Evolutionary conservation across 2,888 invertebrate genomes (phyloP).

Genomic region (Malthinus flaveolus): DNA sequence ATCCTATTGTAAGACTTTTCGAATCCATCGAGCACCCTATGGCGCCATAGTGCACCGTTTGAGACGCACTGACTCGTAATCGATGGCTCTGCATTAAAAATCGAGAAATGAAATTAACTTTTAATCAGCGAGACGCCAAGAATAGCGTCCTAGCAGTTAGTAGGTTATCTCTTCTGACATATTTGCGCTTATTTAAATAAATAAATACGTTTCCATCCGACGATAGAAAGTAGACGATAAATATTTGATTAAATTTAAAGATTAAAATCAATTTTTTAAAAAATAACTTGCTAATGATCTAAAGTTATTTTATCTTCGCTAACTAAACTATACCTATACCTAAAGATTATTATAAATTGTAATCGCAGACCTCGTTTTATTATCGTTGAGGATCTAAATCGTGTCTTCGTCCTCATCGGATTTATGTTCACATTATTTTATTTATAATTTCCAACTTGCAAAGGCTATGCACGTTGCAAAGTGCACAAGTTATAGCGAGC

Average conservation of each 20-base stretch:
- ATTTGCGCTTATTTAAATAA: constrained; percentile 14
- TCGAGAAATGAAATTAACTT: too few species aligned
- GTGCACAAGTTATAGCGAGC: too few species aligned
- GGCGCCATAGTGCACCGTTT: too few species aligned
- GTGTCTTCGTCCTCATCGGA: constrained; percentile 1
- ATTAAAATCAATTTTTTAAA: neutral
- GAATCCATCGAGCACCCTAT: too few species aligned
- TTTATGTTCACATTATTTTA: constrained; percentile 2
- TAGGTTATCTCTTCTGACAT: constrained; percentile 22
- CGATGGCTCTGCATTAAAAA: too few species aligned
- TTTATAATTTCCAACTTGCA: neutral
- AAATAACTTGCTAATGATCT: neutral
- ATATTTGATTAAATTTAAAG: constrained; percentile 7
- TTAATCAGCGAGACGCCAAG: constrained; percentile 19
- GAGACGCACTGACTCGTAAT: too few species aligned
- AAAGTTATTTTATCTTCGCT: neutral
- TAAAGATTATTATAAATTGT: too few species aligned
- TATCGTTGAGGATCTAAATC: constrained; percentile 1
- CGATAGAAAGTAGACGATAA: constrained; percentile 4
- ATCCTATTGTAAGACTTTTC: too few species aligned
- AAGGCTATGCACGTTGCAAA: too few species aligned
- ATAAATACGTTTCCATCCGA: constrained; percentile 16
- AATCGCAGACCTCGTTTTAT: constrained; percentile 2
- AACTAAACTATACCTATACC: too few species aligned
- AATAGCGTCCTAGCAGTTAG: constrained; percentile 1